These are phyloP conservation scores for Drosophila diplacantha DNA, from an alignment of 2,888 invertebrate species.

Conservation along the genomic window DNA sequence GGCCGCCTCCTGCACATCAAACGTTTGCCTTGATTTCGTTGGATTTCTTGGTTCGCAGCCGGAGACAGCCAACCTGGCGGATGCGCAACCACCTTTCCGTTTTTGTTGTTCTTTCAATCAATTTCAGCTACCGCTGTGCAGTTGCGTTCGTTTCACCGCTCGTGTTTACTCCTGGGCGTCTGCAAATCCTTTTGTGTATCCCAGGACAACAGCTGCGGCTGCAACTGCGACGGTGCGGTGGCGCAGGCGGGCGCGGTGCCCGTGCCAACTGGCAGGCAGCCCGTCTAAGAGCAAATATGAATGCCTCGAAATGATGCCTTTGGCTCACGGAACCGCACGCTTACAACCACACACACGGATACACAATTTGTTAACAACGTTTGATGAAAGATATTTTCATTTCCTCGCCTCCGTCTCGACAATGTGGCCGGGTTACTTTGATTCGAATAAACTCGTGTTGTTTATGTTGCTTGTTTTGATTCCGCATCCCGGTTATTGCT, in stretches of 20 bases:
- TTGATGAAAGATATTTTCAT: conserved; percentile 51
- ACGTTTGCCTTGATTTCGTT: conserved; percentile 38
- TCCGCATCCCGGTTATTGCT: conserved; percentile 19
- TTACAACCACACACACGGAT: conserved; percentile 25
- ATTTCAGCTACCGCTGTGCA: conserved; percentile 55
- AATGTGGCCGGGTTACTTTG: conserved; percentile 46
- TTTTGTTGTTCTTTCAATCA: conserved; percentile 65
- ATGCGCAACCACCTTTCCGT: conserved; percentile 28
- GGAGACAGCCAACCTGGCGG: conserved; percentile 15
- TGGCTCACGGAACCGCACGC: conserved; percentile 13
- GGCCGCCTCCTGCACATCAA: conserved; percentile 54
- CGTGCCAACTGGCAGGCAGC: conserved; percentile 18
- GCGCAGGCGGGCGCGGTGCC: conserved; percentile 9
- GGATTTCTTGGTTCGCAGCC: conserved; percentile 15
- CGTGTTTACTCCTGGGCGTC: conserved; percentile 44
- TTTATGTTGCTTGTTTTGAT: conserved; percentile 28
- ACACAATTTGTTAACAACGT: conserved; percentile 51
- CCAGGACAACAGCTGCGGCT: conserved; percentile 61
- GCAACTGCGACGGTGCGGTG: conserved; percentile 32
- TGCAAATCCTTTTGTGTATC: conserved; percentile 68
- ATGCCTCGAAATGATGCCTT: conserved; percentile 49
- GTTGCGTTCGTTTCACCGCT: conserved; percentile 45
- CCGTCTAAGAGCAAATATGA: conserved; percentile 51
- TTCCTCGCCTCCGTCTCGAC: conserved; percentile 32
- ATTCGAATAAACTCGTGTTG: conserved; percentile 41